phyloP scores from a whole-genome alignment of 1,140 invertebrate species.

The Drosophila nasuta region DNA sequence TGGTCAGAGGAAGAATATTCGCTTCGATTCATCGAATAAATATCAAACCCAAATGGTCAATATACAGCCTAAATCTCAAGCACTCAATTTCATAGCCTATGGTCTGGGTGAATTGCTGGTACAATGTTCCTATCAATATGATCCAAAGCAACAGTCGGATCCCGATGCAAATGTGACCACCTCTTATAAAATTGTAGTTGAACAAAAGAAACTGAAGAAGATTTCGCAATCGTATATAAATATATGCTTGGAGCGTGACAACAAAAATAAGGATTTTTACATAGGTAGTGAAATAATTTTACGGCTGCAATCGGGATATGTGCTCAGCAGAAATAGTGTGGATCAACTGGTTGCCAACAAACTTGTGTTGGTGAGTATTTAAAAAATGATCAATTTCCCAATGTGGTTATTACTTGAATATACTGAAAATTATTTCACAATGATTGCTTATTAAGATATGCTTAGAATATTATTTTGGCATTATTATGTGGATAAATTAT shows the following conservation, averaged over 20 bases:
- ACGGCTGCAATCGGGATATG: slow-evolving; percentile 36
- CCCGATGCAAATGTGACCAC: neutral
- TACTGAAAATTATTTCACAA: too few species aligned
- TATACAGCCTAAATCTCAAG: neutral
- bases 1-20: neutral
- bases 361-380: slow-evolving; percentile 19
- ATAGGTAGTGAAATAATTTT: slow-evolving; percentile 21
- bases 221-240: neutral
- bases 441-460: too few species aligned
- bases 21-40: neutral
- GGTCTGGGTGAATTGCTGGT: slow-evolving; percentile 1
- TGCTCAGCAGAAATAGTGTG: neutral
- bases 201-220: neutral
- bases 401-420: too few species aligned
- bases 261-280: neutral
- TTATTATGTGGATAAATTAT: too few species aligned
- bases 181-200: neutral
- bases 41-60: neutral
- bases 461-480: too few species aligned
- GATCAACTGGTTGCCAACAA: neutral
- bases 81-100: neutral
- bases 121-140: slow-evolving; percentile 4
- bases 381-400: too few species aligned
- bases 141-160: neutral
- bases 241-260: slow-evolving; percentile 20